phyloP scores from a whole-genome alignment of 2,113 vertebrate genomes.

The Notarius lentiginosus region DNA sequence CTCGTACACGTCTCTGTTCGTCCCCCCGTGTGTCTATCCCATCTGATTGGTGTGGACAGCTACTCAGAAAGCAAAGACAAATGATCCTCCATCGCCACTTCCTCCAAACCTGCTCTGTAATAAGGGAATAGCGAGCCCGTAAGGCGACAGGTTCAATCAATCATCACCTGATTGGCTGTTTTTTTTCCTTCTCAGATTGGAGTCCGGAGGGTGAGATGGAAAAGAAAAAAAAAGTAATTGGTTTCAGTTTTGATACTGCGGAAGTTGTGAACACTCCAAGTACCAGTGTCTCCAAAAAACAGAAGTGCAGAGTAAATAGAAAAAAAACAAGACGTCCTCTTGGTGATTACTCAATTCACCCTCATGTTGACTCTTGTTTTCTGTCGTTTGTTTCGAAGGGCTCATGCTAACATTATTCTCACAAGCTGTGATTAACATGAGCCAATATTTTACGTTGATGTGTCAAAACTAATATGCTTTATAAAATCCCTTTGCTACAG shows the following conservation, averaged over 20 bases:
- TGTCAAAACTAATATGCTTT: constrained; percentile 41
- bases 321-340: constrained; percentile 33
- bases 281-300: constrained; percentile 23
- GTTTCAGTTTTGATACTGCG: constrained; percentile 45
- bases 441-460: constrained; percentile 26
- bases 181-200: constrained; percentile 51
- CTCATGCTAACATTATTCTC: constrained; percentile 24
- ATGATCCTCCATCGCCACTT: constrained; percentile 10
- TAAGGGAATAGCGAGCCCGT: constrained; percentile 65
- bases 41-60: constrained; percentile 59
- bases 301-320: constrained; percentile 34
- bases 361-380: neutral
- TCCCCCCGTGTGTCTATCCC: constrained; percentile 29
- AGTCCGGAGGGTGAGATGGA: constrained; percentile 57
- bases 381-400: neutral
- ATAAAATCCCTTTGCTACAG: neutral
- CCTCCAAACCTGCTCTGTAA: constrained; percentile 26
- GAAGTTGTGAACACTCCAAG: constrained; percentile 40
- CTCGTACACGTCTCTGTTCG: constrained; percentile 2
- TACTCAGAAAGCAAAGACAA: constrained; percentile 58
- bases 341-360: constrained; percentile 30
- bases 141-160: constrained; percentile 65
- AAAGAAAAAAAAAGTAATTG: constrained; percentile 45
- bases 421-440: constrained; percentile 36
- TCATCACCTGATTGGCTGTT: constrained; percentile 61